phyloP scores from a whole-genome alignment of 1,140 invertebrate genomes.

The Arctopsyche grandis region DNA sequence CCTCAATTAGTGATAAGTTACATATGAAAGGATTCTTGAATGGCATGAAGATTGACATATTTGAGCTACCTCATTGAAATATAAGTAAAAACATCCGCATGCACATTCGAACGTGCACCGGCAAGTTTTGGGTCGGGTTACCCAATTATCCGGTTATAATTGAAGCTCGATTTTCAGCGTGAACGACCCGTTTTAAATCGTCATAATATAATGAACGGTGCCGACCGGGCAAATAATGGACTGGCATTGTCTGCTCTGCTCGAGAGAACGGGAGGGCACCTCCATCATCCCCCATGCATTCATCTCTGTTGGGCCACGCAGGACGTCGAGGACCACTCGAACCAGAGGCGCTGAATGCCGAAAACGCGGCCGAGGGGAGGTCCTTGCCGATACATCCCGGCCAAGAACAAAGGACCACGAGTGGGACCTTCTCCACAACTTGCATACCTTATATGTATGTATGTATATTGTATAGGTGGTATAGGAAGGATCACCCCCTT shows the following conservation, averaged over 20 bases:
- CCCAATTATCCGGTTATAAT: conserved; percentile 1
- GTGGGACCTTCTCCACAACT: background rate
- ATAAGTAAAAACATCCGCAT: too few species aligned
- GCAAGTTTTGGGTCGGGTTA: background rate
- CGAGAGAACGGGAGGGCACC: background rate
- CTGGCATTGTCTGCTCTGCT: background rate
- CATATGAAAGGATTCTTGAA: too few species aligned
- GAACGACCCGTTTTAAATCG: background rate
- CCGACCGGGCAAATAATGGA: background rate
- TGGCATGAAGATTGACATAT: too few species aligned
- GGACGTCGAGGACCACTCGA: conserved; percentile 1
- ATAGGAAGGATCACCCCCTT: background rate
- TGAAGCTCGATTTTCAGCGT: background rate
- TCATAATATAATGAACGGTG: background rate
- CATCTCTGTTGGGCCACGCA: background rate
- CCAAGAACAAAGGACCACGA: background rate
- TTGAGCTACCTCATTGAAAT: too few species aligned
- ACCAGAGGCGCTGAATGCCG: background rate
- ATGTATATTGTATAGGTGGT: too few species aligned
- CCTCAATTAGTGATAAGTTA: too few species aligned
- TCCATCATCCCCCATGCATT: background rate
- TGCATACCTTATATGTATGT: too few species aligned
- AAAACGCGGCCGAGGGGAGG: background rate
- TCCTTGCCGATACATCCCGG: too few species aligned
- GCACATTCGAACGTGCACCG: too few species aligned